A percentile compares a stretch with the other conserved stretches of the same genome.
Evolutionary conservation across 2,797 vertebrate species (phyloP).

Genomic region (Syngnathus acus): DNA sequence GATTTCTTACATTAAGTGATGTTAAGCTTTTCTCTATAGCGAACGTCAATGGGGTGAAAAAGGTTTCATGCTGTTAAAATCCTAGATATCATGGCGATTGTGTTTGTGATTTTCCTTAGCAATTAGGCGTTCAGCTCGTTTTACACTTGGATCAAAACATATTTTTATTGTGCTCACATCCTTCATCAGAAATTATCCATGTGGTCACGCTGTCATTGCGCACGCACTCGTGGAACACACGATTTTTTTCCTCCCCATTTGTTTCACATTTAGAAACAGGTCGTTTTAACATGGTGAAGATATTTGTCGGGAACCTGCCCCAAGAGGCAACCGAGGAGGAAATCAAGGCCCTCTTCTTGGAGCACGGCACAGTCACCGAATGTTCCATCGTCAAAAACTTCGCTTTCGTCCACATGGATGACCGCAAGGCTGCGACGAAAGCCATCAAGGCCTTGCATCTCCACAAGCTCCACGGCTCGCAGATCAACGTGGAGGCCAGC

Average conservation of each 20-base stretch:
- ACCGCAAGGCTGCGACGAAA: conserved; percentile 73
- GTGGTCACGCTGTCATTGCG: too few relatives aligned
- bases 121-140: too few relatives aligned
- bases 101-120: too few relatives aligned
- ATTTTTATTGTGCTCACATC: background rate
- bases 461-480: conserved; percentile 67
- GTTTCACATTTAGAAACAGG: conserved; percentile 13
- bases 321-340: conserved; percentile 69
- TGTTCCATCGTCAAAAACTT: conserved; percentile 78
- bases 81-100: too few relatives aligned
- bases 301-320: conserved; percentile 76
- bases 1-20: too few relatives aligned
- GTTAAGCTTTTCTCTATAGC: too few relatives aligned
- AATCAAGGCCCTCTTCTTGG: conserved; percentile 65
- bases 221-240: too few relatives aligned
- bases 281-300: conserved; percentile 68
- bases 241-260: background rate
- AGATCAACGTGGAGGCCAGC: conserved; percentile 74
- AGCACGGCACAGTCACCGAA: conserved; percentile 72
- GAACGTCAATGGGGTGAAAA: too few relatives aligned
- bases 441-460: conserved; percentile 71
- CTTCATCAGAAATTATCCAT: background rate
- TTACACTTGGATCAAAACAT: too few relatives aligned
- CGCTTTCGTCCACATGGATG: conserved; percentile 76
- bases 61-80: too few relatives aligned